These are phyloP conservation scores for Tanytarsus gracilentus DNA, from an alignment of 2,888 invertebrate species.

Conservation along the genomic window DNA sequence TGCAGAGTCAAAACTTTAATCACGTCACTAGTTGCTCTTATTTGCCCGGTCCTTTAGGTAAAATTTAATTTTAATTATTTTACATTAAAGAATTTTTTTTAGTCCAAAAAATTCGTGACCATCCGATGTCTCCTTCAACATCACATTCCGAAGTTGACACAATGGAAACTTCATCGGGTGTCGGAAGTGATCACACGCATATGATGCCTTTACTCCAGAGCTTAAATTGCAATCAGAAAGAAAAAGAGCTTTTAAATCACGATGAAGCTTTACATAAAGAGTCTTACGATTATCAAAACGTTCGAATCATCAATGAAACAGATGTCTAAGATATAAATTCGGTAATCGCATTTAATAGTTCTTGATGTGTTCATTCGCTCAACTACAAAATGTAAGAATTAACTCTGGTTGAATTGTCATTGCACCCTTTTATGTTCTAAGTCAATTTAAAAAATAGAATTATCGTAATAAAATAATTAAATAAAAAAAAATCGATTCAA, in stretches of 20 bases:
- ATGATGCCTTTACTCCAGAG: slow-evolving; percentile 44
- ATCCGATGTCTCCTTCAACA: slow-evolving; percentile 76
- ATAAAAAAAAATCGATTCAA: too few relatives aligned
- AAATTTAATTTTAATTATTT: slow-evolving; percentile 37
- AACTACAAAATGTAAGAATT: too few relatives aligned
- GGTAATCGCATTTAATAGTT: background rate
- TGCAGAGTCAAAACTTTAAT: slow-evolving; percentile 98
- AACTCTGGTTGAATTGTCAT: too few relatives aligned
- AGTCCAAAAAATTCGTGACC: slow-evolving; percentile 85
- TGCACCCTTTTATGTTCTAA: too few relatives aligned
- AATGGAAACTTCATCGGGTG: slow-evolving; percentile 48
- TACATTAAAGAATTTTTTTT: slow-evolving; percentile 33
- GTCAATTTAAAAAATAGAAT: too few relatives aligned
- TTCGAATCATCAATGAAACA: slow-evolving; percentile 59
- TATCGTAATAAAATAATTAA: too few relatives aligned
- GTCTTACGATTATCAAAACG: background rate
- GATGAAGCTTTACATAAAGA: background rate
- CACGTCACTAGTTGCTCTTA: slow-evolving; percentile 96
- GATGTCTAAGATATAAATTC: slow-evolving; percentile 65
- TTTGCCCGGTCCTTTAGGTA: slow-evolving; percentile 86
- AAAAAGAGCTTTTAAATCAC: slow-evolving; percentile 33
- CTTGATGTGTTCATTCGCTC: too few relatives aligned
- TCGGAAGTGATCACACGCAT: slow-evolving; percentile 42
- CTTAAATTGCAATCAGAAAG: slow-evolving; percentile 39
- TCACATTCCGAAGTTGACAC: slow-evolving; percentile 92